Evolutionary conservation across 1,140 invertebrate genomes (phyloP).

Genomic region (Dinoponera quadriceps): DNA sequence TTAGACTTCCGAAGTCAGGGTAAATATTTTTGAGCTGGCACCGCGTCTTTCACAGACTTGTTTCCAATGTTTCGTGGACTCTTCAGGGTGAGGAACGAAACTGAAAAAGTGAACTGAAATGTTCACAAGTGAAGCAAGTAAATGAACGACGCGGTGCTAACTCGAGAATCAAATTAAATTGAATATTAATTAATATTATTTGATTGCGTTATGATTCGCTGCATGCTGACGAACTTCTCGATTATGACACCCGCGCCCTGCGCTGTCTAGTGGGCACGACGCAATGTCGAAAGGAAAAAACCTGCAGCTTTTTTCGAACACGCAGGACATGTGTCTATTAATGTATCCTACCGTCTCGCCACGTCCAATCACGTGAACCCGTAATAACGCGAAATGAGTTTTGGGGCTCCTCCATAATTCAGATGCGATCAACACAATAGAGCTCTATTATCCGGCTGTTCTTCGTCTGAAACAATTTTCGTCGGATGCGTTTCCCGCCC

Average conservation of each 20-base stretch:
- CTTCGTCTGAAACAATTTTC: neutral
- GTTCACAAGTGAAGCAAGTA: no score
- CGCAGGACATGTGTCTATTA: neutral
- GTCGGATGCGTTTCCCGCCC: conserved; percentile 9
- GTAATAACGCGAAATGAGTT: conserved; percentile 41
- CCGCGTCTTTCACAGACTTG: no score
- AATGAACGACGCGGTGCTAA: no score
- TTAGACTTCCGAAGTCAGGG: no score
- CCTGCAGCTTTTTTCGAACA: neutral
- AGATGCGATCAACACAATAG: conserved; percentile 47
- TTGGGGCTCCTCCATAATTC: conserved; percentile 25
- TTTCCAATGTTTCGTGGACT: no score
- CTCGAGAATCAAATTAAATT: no score
- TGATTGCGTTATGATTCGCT: neutral
- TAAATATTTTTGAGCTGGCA: no score
- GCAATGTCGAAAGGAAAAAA: neutral
- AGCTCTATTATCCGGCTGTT: conserved; percentile 36
- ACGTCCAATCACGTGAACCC: conserved; percentile 5
- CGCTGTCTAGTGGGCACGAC: neutral
- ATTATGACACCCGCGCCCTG: no score
- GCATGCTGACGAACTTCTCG: neutral
- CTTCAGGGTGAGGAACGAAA: no score
- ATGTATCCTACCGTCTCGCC: neutral
- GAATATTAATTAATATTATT: neutral
- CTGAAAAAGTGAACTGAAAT: no score